Base-by-base conservation (phyloP, 2,797 vertebrate genomes). In the Chanos chanos region DNA sequence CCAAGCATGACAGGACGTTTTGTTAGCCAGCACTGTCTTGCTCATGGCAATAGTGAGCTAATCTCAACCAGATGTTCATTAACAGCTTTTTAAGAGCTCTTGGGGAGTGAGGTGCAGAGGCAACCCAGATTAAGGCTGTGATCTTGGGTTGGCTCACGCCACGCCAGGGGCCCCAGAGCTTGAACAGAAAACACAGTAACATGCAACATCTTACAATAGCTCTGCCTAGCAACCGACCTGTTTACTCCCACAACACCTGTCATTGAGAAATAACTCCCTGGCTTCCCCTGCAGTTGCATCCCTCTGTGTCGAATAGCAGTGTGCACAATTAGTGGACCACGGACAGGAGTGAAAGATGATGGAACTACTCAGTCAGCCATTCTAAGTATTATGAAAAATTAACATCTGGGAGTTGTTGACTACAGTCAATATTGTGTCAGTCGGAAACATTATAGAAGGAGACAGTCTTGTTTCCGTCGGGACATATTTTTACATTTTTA, bases 31-130 rank as follows among this genome's bases (percentile, higher is more conserved):
- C 37, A 19, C 53, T 27, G 53, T 59, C 59, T 59, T 15, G 19
- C 66, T 50, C 62, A 66, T 59, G 71, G 71, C 63, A 53, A 48
- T 33, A 33, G 53, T 57, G 34, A 30, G 39, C 50, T 71, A 74
- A 74, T 74, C 51, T 61, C 31, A 68, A 64, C 64, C 72, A 74
- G 68, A 74, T 74, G 72, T 74, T 71, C 68, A 71, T 70, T 74
- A 74, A 71, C 74, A 48, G 61, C 68, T 64, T 67, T 69, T 71
- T 74, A 71, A 65, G 68, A 74, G 68, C 58, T 66, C 60, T 68
- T 47, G 21, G 67, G 61, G 61, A 74, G 48, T 9, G 40, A 70
- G 39, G 47, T 39, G 53, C 59, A 56, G 50, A 52, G 37, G 53
- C 34, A n/a, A 45, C 51, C 51, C 57, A 55, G 54, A 52, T 66